Evolutionary conservation across 2,797 vertebrate species (phyloP).

Genomic region (Fundulus diaphanus): DNA sequence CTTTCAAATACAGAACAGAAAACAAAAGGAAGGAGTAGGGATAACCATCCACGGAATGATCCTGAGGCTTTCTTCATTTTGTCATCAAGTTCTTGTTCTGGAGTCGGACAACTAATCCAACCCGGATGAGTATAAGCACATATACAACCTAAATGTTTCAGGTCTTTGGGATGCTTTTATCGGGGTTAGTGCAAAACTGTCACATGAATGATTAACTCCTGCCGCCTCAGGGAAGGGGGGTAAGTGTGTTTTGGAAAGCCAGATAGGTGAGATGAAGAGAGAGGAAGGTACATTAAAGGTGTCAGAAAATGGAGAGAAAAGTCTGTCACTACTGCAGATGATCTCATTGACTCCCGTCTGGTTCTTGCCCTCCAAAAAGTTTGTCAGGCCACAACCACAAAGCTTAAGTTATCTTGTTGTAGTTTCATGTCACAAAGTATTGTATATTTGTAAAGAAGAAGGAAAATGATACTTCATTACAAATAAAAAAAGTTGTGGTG

Average conservation of each 20-base stretch:
- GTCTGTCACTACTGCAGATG: neutral
- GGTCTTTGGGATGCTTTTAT: conserved; percentile 51
- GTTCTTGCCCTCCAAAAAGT: neutral
- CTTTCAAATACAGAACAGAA: conserved; percentile 11
- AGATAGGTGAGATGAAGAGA: conserved; percentile 15
- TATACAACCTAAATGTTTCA: conserved; percentile 59
- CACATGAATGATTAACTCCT: conserved; percentile 65
- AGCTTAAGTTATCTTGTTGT: neutral
- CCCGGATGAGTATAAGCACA: conserved; percentile 53
- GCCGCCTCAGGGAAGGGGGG: neutral
- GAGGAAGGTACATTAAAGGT: neutral
- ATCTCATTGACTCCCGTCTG: conserved; percentile 2
- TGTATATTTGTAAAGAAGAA: neutral
- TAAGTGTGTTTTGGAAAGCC: too few species aligned
- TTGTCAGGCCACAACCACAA: neutral
- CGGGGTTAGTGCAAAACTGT: conserved; percentile 56
- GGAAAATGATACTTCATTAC: neutral
- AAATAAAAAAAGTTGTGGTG: neutral
- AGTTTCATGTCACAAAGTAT: neutral
- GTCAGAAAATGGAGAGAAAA: conserved; percentile 8
- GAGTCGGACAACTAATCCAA: conserved; percentile 36
- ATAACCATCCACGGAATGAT: conserved; percentile 3
- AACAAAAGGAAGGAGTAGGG: conserved; percentile 4
- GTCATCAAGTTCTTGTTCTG: conserved; percentile 36
- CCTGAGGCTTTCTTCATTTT: conserved; percentile 37